Evolutionary conservation across 2,113 vertebrate species (phyloP).

Genomic region (Rhea americana): DNA sequence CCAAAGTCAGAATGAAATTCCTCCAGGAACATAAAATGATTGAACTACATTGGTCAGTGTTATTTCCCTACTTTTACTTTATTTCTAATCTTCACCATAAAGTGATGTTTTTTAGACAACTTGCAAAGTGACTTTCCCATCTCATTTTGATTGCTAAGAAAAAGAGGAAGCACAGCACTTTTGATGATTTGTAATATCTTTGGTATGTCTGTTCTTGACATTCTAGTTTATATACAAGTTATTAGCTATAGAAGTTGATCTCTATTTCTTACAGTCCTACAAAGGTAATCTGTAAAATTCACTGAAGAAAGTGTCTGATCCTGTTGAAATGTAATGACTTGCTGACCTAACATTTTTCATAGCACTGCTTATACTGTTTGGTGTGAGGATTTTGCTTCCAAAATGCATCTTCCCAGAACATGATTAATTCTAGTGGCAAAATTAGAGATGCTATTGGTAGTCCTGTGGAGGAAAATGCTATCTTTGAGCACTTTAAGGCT

Average conservation of each 20-base stretch:
- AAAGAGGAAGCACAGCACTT: constrained; percentile 81
- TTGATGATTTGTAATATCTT: constrained; percentile 70
- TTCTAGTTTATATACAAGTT: constrained; percentile 71
- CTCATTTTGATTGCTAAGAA: constrained; percentile 62
- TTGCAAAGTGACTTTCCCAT: constrained; percentile 71
- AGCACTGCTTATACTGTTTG: constrained; percentile 65
- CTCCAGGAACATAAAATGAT: constrained; percentile 68
- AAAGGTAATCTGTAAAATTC: constrained; percentile 51
- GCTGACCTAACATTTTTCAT: constrained; percentile 61
- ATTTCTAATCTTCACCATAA: constrained; percentile 60
- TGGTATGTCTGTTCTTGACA: constrained; percentile 74
- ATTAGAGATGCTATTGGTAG: constrained; percentile 54
- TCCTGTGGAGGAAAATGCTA: constrained; percentile 72
- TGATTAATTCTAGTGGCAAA: constrained; percentile 56
- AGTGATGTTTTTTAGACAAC: constrained; percentile 71
- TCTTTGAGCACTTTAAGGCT: constrained; percentile 76
- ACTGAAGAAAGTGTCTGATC: constrained; percentile 65
- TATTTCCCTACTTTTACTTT: constrained; percentile 70
- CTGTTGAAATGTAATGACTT: constrained; percentile 63
- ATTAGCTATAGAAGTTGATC: constrained; percentile 65
- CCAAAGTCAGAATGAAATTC: constrained; percentile 75
- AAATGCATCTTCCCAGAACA: constrained; percentile 60
- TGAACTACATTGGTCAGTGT: constrained; percentile 72
- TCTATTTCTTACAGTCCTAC: constrained; percentile 66
- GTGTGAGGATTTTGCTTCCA: constrained; percentile 71